These are phyloP conservation scores for Timandra comae DNA, from an alignment of 2,888 invertebrate genomes.

Conservation along the genomic window DNA sequence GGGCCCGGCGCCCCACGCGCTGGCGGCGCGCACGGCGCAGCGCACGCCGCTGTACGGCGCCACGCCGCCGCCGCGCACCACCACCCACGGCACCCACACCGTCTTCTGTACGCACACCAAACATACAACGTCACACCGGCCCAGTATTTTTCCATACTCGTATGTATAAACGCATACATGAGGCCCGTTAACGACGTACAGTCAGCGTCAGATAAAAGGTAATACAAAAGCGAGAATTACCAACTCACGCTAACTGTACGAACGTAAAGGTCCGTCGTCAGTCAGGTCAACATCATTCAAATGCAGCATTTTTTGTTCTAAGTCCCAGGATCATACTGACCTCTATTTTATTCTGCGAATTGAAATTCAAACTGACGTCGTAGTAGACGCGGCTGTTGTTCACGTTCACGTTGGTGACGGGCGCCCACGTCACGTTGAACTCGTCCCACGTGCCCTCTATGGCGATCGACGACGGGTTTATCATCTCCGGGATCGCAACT, in stretches of 20 bases:
- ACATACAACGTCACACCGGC: too few relatives aligned
- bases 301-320: too few relatives aligned
- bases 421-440: conserved; percentile 91
- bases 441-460: conserved; percentile 86
- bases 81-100: conserved; percentile 70
- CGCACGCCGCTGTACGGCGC: conserved; percentile 83
- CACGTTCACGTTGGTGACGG: conserved; percentile 84
- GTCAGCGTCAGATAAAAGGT: too few relatives aligned
- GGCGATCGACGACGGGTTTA: conserved; percentile 80
- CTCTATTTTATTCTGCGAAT: conserved; percentile 77
- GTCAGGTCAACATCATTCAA: too few relatives aligned
- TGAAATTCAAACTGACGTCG: conserved; percentile 81
- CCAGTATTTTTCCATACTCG: too few relatives aligned
- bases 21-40: conserved; percentile 86
- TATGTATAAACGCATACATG: too few relatives aligned
- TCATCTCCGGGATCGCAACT: conserved; percentile 84
- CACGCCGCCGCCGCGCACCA: conserved; percentile 59
- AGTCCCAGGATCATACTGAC: too few relatives aligned
- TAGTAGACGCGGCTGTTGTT: conserved; percentile 90
- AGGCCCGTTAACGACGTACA: too few relatives aligned
- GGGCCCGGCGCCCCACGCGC: conserved; percentile 88
- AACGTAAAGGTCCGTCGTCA: too few relatives aligned
- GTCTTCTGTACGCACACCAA: conserved; percentile 47
- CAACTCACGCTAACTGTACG: too few relatives aligned
- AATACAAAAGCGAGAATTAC: too few relatives aligned